These are phyloP conservation scores for Bungarus multicinctus DNA, from an alignment of 2,113 vertebrate genomes.

Conservation along the genomic window DNA sequence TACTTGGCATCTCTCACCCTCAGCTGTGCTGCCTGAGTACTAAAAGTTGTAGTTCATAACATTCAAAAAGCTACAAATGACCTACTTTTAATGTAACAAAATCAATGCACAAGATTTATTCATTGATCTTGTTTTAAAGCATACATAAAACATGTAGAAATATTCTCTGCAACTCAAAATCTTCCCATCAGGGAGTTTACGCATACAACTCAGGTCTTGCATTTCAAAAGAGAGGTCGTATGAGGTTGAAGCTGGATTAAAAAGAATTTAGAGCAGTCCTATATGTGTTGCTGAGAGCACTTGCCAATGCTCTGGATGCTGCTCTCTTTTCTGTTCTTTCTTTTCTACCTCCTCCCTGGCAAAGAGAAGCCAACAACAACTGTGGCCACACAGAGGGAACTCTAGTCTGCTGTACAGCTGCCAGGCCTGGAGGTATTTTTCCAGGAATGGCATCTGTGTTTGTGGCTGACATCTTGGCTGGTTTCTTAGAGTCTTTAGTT, in stretches of 20 bases:
- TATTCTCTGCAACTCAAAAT: neutral
- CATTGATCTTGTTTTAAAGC: neutral
- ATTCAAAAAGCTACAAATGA: neutral
- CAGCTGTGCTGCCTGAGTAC: neutral
- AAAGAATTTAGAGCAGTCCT: constrained; percentile 6
- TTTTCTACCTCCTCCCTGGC: constrained; percentile 26
- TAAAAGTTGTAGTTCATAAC: neutral
- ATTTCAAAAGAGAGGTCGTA: constrained; percentile 15
- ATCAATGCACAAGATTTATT: neutral
- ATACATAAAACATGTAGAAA: neutral
- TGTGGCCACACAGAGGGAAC: constrained; percentile 36
- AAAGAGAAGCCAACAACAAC: constrained; percentile 34
- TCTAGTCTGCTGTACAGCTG: constrained; percentile 30
- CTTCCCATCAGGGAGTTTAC: neutral
- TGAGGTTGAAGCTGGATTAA: constrained; percentile 2
- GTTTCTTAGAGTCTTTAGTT: constrained; percentile 19
- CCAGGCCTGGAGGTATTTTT: constrained; percentile 36
- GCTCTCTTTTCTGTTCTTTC: constrained; percentile 20
- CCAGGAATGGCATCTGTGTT: constrained; percentile 39
- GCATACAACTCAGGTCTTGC: neutral
- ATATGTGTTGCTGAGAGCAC: neutral
- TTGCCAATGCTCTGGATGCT: constrained; percentile 17
- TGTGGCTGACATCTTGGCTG: constrained; percentile 32
- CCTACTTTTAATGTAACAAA: neutral
- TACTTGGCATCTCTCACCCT: neutral